Evolutionary conservation across 2,113 vertebrate genomes (phyloP).

Genomic region (Lasiurus borealis): DNA sequence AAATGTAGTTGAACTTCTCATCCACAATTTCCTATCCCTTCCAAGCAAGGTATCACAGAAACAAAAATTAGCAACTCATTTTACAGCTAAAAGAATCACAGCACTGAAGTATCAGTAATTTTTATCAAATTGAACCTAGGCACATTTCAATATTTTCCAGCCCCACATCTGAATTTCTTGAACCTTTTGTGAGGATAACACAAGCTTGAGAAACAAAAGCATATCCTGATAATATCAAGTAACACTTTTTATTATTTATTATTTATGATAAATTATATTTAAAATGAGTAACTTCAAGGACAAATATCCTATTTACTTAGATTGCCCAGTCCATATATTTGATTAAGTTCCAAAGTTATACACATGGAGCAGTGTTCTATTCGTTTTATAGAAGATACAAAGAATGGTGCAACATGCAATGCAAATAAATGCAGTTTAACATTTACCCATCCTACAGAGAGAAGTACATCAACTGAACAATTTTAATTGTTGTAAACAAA

Average conservation of each 20-base stretch:
- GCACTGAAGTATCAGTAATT: conserved; percentile 77
- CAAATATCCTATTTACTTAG: not conserved
- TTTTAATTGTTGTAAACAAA: not conserved
- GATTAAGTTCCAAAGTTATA: conserved; percentile 55
- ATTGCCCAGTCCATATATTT: not conserved
- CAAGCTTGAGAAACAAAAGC: conserved; percentile 24
- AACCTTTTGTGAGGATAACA: conserved; percentile 40
- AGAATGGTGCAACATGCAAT: not conserved
- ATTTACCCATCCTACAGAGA: not conserved
- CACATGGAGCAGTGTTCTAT: not conserved
- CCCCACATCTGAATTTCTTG: conserved; percentile 13
- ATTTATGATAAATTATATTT: conserved; percentile 1
- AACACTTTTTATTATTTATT: not conserved
- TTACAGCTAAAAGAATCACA: conserved; percentile 64
- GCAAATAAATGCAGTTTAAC: not conserved
- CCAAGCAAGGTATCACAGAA: conserved; percentile 66
- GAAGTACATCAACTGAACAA: not conserved
- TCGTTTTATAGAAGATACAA: conserved; percentile 44
- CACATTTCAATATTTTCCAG: conserved; percentile 71
- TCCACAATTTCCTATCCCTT: conserved; percentile 55
- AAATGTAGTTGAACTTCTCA: conserved; percentile 28
- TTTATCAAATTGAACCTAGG: conserved; percentile 75
- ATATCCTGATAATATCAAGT: not conserved
- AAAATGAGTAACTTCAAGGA: conserved; percentile 50
- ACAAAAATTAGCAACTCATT: conserved; percentile 77